Evolutionary conservation across 1,140 invertebrate genomes (phyloP), one percentile per base, ranked within the genome.

Genomic region (Diabrotica undecimpunctata): DNA sequence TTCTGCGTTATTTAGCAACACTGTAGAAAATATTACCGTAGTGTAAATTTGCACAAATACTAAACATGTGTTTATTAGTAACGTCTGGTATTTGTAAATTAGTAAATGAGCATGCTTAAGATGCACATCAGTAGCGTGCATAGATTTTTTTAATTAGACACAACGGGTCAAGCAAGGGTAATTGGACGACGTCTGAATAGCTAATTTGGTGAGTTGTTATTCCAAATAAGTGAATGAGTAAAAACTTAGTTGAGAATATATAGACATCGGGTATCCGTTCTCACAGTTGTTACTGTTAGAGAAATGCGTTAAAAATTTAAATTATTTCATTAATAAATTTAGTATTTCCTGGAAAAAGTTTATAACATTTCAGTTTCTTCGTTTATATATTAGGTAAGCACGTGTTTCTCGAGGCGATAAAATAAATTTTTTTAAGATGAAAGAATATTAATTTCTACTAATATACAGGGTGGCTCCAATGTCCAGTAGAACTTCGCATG

Each of bases 61-160:
- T 54, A 35, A 11, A 54, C 7, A 9, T 12, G 12, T 13, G 53
- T 54, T 54, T 54, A 54, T 54, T 54, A 54, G 25, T 54, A 13
- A 54, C 53, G 12, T 54, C 53, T 54, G 53, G 53, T 54, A 54
- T 54, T 13, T 11, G 53, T 11, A 11, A 54, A 54, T 54, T 54
- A 54, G 53, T 54, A 13, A 54, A 54, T 54, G 8, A 12, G 7
- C n/a, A 54, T 54, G 53, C 25, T 35, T 35, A 54, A 54, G 53
- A 46, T 46, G 41, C 41, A 46, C 41, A 46, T 46, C 41, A 46
- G 41, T 46, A 46, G 41, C 41, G 41, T 46, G 41, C 41, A 10
- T 46, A 46, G 41, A 46, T 46, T 46, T 46, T 25, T 46, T 46
- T 10, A 46, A 46, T 46, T 46, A 46, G 41, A 46, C 8, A 46